Evolutionary conservation across 2,113 vertebrate genomes (phyloP).

Genomic region (Antidorcas marsupialis): DNA sequence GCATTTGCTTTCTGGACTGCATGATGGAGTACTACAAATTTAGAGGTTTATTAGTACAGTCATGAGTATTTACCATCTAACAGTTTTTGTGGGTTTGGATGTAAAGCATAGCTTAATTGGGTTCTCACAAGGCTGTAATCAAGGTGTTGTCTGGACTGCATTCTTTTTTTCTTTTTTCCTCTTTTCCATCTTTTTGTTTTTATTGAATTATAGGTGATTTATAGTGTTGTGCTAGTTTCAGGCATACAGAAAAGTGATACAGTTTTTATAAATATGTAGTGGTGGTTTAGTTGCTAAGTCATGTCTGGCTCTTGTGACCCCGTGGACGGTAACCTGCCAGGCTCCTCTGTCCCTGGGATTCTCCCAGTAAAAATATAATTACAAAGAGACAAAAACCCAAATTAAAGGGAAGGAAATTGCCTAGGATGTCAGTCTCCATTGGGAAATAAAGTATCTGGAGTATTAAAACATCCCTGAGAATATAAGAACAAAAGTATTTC

Average conservation of each 20-base stretch:
- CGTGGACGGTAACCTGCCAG: background rate
- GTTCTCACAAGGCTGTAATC: background rate
- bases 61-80: background rate
- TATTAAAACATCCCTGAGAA: background rate
- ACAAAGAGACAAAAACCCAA: background rate
- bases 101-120: background rate
- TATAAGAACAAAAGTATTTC: background rate
- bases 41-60: background rate
- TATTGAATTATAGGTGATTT: background rate
- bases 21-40: background rate
- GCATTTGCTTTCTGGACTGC: background rate
- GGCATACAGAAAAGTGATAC: background rate
- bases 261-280: background rate
- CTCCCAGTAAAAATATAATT: background rate
- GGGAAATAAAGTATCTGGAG: background rate
- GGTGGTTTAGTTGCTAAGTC: background rate
- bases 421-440: background rate
- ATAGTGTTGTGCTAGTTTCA: background rate
- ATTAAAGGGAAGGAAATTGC: background rate
- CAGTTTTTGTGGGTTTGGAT: background rate
- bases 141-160: background rate
- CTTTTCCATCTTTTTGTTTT: background rate
- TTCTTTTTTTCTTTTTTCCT: background rate
- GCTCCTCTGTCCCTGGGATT: background rate
- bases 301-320: background rate